Base-by-base conservation (phyloP, 2,888 invertebrate species). In the Oxycera nigricornis region DNA sequence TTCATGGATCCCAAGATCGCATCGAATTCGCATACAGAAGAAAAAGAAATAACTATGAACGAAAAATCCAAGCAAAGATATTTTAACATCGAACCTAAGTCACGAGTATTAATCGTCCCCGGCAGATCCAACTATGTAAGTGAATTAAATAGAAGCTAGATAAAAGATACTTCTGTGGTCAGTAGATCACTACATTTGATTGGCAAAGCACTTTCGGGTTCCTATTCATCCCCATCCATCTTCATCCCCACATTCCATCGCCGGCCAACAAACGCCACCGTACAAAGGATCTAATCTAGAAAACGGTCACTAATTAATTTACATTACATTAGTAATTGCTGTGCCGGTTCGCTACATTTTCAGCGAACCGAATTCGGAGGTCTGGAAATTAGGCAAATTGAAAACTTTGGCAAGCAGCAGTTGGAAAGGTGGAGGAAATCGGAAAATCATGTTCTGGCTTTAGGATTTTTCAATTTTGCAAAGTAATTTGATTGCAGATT, bases 221-320 rank as follows among this genome's bases (percentile, higher is more conserved):
- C 46, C 14, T 7, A 6, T 46, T 14, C 6, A 3, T 7, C 17
- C 46, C 46, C 11, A 46, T 46, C 46, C 17, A 46, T 3, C 11
- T 46, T 46, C n/a, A 17, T 46, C 3, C 14, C n/a, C 14, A 17
- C 14, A n/a, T n/a, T n/a, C n/a, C n/a, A n/a, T n/a, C n/a, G n/a
- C n/a, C n/a, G n/a, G n/a, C n/a, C n/a, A n/a, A n/a, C n/a, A n/a
- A n/a, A n/a, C n/a, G n/a, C n/a, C n/a, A 24, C 30, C 59, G 9
- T 30, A 30, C n/a, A n/a, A 2, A 28, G 30, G 59, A 28, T 28
- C 59, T 28, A 59, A 59, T 59, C 26, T 28, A 59, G 24, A 4
- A 59, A 59, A 59, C 30, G 59, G 59, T 30, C n/a, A 6, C 28
- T 28, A 59, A 28, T 59, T 59, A 59, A 59, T 28, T 30, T 59